Percentiles rank a stretch among this genome's conserved stretches.
These are phyloP conservation scores for Cephus spinipes DNA, from an alignment of 2,888 invertebrate species.

Conservation along the genomic window DNA sequence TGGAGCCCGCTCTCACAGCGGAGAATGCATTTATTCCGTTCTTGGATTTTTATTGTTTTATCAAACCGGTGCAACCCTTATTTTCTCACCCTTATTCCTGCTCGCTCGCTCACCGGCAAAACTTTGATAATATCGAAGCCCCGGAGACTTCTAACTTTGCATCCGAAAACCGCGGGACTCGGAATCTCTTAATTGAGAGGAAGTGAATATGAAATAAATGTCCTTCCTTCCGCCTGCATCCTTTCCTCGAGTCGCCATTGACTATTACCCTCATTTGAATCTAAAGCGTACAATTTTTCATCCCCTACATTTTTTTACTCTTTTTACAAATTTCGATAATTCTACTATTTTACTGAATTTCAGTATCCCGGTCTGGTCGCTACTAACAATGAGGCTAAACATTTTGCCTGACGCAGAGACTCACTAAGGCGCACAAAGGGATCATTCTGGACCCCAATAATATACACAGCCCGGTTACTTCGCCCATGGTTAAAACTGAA, in stretches of 20 bases:
- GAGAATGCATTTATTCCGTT: constrained; percentile 51
- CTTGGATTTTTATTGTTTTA: constrained; percentile 51
- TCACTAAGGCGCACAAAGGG: not conserved
- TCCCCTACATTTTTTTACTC: not conserved
- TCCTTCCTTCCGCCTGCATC: not conserved
- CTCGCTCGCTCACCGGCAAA: constrained; percentile 28
- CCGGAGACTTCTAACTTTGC: constrained; percentile 25
- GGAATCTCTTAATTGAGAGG: constrained; percentile 42
- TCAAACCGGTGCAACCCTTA: constrained; percentile 11
- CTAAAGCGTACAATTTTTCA: not conserved
- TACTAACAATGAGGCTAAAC: not conserved
- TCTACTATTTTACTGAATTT: not conserved
- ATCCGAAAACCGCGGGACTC: constrained; percentile 12
- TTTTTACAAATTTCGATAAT: not conserved
- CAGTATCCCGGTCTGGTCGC: not conserved
- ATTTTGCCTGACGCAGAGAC: not conserved
- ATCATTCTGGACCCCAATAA: not conserved
- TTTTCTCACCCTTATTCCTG: not conserved
- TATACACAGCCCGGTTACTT: not conserved
- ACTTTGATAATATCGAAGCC: constrained; percentile 54
- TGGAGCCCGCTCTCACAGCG: constrained; percentile 41
- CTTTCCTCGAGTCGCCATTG: not conserved
- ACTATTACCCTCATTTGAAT: not conserved
- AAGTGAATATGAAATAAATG: constrained; percentile 35
- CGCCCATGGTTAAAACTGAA: constrained; percentile 7